Conservation (phyloP, 2,113 vertebrate species). For the Synchiropus splendidus region DNA sequence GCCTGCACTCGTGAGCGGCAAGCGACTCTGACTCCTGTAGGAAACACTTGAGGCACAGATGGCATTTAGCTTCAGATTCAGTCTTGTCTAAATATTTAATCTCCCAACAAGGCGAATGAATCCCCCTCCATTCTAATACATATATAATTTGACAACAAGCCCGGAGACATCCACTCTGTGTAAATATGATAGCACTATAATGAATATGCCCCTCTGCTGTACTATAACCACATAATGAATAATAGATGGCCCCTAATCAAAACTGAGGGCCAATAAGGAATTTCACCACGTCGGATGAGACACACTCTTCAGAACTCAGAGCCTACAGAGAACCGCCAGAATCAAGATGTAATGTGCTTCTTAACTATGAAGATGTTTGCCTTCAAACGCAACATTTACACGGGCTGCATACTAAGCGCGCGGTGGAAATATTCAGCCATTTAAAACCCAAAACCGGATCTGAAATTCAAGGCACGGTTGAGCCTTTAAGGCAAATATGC, state of each 20-base stretch:
- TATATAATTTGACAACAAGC: conserved; percentile 54
- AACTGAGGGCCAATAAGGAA: conserved; percentile 44
- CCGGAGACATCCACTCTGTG: conserved; percentile 31
- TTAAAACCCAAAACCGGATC: conserved; percentile 16
- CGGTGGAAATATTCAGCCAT: conserved; percentile 7
- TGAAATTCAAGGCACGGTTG: conserved; percentile 1
- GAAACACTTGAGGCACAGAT: conserved; percentile 58
- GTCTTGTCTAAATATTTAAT: conserved; percentile 63
- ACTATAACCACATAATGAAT: conserved; percentile 44
- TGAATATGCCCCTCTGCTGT: conserved; percentile 38
- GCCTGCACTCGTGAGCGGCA: conserved; percentile 51
- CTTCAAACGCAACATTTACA: too few relatives aligned
- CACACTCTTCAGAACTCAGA: conserved; percentile 8
- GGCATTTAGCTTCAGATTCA: conserved; percentile 54
- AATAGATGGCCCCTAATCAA: conserved; percentile 51
- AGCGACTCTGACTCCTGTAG: conserved; percentile 57
- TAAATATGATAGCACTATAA: conserved; percentile 47
- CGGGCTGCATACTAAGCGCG: too few relatives aligned
- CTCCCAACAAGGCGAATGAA: conserved; percentile 56
- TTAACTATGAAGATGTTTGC: conserved; percentile 4
- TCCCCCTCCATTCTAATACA: conserved; percentile 55
- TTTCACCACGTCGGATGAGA: conserved; percentile 23
- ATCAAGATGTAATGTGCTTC: conserved; percentile 21
- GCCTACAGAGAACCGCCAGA: conserved; percentile 10
- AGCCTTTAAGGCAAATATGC: conserved; percentile 6